Evolutionary conservation across 2,797 vertebrate genomes (phyloP), one percentile per base, ranked within the genome.

Genomic region (Poecile montanus): DNA sequence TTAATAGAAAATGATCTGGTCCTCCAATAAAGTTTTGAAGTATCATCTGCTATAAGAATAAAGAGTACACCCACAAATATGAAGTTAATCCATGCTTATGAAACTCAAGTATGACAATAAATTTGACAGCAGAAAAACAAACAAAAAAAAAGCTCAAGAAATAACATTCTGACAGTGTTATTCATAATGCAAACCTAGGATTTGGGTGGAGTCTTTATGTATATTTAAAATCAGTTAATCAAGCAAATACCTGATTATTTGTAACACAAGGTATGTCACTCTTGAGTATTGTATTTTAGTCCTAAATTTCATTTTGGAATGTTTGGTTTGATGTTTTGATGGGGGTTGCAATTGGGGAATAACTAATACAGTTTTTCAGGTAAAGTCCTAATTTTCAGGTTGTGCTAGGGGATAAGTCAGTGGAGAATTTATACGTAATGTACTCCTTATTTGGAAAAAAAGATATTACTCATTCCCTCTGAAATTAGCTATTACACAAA

Each of bases 181-280:
- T 36, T 78, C 23, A 9, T 53, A 71, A 44, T 11, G 36, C 9
- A 61, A 45, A 40, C 13, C 9, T 32, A 38, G 34, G 16, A 40
- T 56, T 79, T 73, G 78, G n/a, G 4, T 80, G 30, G 36, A 85
- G 42, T 40, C 26, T 53, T 83, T 16, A 44, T 20, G 4, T 42
- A 45, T 30, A 23, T 47, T 77, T 67, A 47, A 88, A 67, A 74
- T 54, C 12, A 77, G 4, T 50, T 92, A 77, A 84, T 60, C 40
- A 92, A 83, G 67, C 25, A 93, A 95, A 88, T 70, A 89, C 65
- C 13, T 57, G 54, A 50, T 92, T 91, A 70, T 80, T 53, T 91
- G 23, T 63, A 93, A 53, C 20, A 71, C 17, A 92, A 70, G 14
- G 3, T 45, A 80, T 17, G 81, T 29, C 11, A 56, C 62, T 89